Percentiles rank a stretch among this genome's conserved stretches.
Conservation (phyloP, 2,888 invertebrate genomes). For the Sisyra terminalis region DNA sequence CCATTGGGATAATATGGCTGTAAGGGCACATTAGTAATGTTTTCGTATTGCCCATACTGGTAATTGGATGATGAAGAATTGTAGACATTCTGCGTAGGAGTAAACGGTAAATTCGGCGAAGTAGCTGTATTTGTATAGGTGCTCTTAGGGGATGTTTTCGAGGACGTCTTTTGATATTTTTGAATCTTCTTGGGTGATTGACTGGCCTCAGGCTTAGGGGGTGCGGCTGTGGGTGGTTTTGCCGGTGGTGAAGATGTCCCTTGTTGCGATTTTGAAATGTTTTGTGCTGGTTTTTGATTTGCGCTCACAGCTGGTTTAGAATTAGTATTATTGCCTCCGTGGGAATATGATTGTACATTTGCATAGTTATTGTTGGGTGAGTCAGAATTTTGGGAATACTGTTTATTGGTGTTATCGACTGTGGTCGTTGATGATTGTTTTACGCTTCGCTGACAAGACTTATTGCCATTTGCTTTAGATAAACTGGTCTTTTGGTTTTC, state of each 20-base stretch:
- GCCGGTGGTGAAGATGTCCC: constrained; percentile 2
- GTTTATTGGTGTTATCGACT: not conserved
- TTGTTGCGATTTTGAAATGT: constrained; percentile 12
- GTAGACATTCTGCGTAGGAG: not conserved
- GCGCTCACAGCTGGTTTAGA: no score
- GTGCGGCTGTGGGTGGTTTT: not conserved
- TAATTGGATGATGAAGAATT: constrained; percentile 5
- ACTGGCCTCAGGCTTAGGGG: constrained; percentile 9
- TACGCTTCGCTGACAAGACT: not conserved
- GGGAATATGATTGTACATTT: not conserved
- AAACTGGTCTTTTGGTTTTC: not conserved
- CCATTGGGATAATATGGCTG: constrained; percentile 12
- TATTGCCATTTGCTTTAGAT: not conserved
- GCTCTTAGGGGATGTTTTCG: not conserved
- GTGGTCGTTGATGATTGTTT: constrained; percentile 2
- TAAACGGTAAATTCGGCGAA: constrained; percentile 24
- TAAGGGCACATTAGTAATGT: constrained; percentile 12
- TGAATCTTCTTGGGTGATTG: constrained; percentile 9
- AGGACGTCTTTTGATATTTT: constrained; percentile 5
- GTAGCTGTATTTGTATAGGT: constrained; percentile 23
- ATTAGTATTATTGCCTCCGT: no score
- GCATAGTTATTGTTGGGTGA: not conserved
- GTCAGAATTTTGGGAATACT: not conserved
- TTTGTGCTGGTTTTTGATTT: constrained; percentile 8
- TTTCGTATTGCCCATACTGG: constrained; percentile 13